A percentile compares a stretch with the other conserved stretches of the same genome.
phyloP scores from a whole-genome alignment of 2,113 vertebrate genomes.

The Sander lucioperca region DNA sequence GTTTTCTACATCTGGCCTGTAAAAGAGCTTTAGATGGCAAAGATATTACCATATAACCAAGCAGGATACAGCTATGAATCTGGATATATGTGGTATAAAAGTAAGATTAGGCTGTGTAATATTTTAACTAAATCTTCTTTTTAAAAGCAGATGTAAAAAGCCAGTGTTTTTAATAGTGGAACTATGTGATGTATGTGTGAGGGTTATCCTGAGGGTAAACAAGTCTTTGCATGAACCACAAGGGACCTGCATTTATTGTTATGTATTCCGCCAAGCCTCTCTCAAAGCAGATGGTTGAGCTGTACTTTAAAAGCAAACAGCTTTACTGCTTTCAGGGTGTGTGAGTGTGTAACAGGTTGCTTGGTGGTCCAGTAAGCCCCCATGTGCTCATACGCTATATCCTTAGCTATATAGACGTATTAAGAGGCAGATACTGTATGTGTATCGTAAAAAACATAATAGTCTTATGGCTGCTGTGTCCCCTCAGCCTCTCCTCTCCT shows the following conservation, averaged over 20 bases:
- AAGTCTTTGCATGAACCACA: constrained; percentile 18
- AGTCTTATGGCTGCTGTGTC: constrained; percentile 19
- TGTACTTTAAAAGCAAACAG: constrained; percentile 65
- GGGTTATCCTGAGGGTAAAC: constrained; percentile 14
- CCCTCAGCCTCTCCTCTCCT: neutral
- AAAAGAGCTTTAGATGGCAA: constrained; percentile 19
- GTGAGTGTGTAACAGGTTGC: constrained; percentile 36
- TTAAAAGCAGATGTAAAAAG: constrained; percentile 16
- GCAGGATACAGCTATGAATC: constrained; percentile 6
- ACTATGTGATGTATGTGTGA: neutral
- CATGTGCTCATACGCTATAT: constrained; percentile 15
- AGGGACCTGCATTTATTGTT: constrained; percentile 32
- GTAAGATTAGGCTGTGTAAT: neutral
- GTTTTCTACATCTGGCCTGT: constrained; percentile 32
- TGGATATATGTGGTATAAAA: neutral
- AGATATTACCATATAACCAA: constrained; percentile 12
- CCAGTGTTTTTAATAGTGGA: neutral
- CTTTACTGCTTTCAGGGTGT: constrained; percentile 36
- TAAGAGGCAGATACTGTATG: constrained; percentile 6
- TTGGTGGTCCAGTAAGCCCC: constrained; percentile 33
- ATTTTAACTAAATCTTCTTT: constrained; percentile 4
- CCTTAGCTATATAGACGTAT: constrained; percentile 27
- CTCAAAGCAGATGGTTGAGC: constrained; percentile 40
- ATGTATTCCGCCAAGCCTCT: constrained; percentile 22
- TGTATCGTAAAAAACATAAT: constrained; percentile 28